Conservation (phyloP, 2,888 invertebrate species). For the Tetanocera ferruginea region DNA sequence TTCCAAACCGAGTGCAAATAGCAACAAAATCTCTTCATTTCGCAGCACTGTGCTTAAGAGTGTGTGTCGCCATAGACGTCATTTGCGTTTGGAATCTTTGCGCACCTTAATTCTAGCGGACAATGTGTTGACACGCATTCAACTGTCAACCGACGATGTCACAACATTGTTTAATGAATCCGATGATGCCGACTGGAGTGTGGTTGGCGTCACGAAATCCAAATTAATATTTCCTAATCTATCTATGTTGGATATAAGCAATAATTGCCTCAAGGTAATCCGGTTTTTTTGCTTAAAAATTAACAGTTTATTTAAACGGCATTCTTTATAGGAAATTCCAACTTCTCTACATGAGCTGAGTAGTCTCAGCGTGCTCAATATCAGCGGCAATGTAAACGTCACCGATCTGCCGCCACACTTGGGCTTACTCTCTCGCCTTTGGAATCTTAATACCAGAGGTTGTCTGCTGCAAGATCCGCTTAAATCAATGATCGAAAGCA, state of each 20-base stretch:
- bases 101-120: constrained; percentile 79
- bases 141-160: constrained; percentile 85
- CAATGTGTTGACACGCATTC: constrained; percentile 86
- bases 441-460: constrained; percentile 94
- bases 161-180: constrained; percentile 74
- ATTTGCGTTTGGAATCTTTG: constrained; percentile 76
- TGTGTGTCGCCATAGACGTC: constrained; percentile 89
- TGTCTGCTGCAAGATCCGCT: constrained; percentile 91
- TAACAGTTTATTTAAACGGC: background rate
- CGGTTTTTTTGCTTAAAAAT: background rate
- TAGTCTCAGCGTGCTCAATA: constrained; percentile 93
- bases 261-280: constrained; percentile 78
- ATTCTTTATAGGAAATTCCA: constrained; percentile 76
- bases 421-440: constrained; percentile 92
- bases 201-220: constrained; percentile 73
- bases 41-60: constrained; percentile 81
- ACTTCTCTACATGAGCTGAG: constrained; percentile 85
- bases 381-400: constrained; percentile 81
- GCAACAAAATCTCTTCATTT: constrained; percentile 71
- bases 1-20: constrained; percentile 51
- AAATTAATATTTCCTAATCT: constrained; percentile 91
- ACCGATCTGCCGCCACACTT: constrained; percentile 93
- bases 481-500: constrained; percentile 90
- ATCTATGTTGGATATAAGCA: constrained; percentile 94
- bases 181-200: constrained; percentile 77